Base-by-base conservation (phyloP, 1,140 invertebrate genomes). In the Sitobion miscanthi region DNA sequence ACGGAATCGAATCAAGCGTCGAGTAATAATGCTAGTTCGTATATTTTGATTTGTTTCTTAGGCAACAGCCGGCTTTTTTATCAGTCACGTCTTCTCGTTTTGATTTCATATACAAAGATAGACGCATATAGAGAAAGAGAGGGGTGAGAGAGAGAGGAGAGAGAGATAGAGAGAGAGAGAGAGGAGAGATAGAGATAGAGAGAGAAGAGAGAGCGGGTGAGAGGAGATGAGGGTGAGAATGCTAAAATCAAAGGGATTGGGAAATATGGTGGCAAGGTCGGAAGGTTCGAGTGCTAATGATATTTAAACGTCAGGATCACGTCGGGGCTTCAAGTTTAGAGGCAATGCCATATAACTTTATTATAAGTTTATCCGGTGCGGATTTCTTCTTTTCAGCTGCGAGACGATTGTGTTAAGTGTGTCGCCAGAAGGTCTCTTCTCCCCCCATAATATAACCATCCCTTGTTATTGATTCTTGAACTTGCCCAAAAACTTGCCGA, bases 381-480 rank as follows among this genome's bases (percentile, higher is more conserved):
- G 47, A 49, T 87, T 49, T 87, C 42, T 87, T 87, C 30, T 87
- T 87, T 49, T n/a, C 14, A 21, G 86, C 30, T 8, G 30, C 45
- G 30, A 47, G 87, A 89, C 57, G 90, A 91, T 91, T 45, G 62
- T 30, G 57, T 91, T 47, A 69, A 91, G 57, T 91, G 57, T 77
- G 62, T 91, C 57, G 57, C 90, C 52, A 35, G 49, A 54, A 89
- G 35, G 49, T 52, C 5, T 57, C 87, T 23, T 57, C 6, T 47
- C 90, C 62, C 38, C n/a, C 83, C 21, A 21, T n/a, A 77, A 49
- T 87, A 49, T 85, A 85, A 23, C 83, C 83, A 45, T 85, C 38
- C 38, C 38, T 85, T 54, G 42, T 90, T 90, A 90, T 91, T 91
- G 90, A 91, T 91, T 69, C 90, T 91, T 91, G 54, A 91, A 89